Conservation (phyloP, 2,113 vertebrate species). For the Paramormyrops kingsleyae region DNA sequence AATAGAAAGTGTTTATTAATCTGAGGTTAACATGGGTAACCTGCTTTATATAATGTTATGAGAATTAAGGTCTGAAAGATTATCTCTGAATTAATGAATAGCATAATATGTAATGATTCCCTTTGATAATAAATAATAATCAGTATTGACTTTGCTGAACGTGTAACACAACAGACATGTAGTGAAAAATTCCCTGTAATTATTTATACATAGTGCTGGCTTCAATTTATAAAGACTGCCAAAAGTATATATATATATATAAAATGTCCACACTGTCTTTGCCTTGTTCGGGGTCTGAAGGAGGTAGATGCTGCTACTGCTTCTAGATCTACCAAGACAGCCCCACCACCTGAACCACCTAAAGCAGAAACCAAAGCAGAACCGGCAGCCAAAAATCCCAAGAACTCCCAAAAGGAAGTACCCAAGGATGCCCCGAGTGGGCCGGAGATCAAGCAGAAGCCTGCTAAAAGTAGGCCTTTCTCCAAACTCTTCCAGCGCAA, state of each 20-base stretch:
- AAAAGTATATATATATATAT: no score
- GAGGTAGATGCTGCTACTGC: conserved; percentile 56
- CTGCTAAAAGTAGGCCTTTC: conserved; percentile 60
- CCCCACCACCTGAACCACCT: conserved; percentile 59
- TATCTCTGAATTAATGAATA: not conserved
- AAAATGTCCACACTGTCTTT: not conserved
- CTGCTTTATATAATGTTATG: not conserved
- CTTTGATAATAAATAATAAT: not conserved
- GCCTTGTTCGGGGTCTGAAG: conserved; percentile 46
- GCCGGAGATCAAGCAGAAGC: conserved; percentile 57
- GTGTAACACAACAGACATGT: not conserved
- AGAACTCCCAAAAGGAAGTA: conserved; percentile 44
- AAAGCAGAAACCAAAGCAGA: conserved; percentile 62
- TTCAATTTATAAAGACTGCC: not conserved
- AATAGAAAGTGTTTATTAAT: not conserved
- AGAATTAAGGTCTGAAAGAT: not conserved
- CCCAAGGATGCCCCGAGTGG: conserved; percentile 57
- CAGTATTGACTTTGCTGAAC: not conserved
- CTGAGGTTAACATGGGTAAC: not conserved
- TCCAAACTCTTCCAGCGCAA: conserved; percentile 83
- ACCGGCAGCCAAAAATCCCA: conserved; percentile 43
- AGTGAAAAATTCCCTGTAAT: not conserved
- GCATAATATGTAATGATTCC: not conserved
- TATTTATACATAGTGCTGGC: not conserved
- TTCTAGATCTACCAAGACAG: conserved; percentile 60